Evolutionary conservation across 2,888 invertebrate species (phyloP).

Genomic region (Pantelozetes paolii): DNA sequence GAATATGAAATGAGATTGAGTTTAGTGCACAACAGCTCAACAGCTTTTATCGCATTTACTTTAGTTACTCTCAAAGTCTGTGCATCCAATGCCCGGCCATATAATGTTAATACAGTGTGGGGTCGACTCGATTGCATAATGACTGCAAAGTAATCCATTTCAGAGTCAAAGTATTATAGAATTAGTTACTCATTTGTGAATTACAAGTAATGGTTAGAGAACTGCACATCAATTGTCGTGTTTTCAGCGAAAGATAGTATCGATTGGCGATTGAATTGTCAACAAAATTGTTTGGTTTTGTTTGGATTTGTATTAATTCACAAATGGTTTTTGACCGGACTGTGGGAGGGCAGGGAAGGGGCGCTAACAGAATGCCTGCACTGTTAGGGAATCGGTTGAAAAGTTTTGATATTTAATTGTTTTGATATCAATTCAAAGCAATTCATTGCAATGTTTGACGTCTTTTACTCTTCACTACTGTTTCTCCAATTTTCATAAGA

Average conservation of each 20-base stretch:
- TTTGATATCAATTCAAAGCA: too few relatives aligned
- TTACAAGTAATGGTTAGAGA: conserved; percentile 10
- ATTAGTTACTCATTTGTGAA: conserved; percentile 2
- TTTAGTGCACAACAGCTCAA: neutral
- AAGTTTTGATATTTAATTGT: conserved; percentile 24
- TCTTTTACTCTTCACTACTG: conserved; percentile 12
- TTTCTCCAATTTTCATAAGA: conserved; percentile 19
- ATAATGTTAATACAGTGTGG: conserved; percentile 21
- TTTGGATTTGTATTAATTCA: conserved; percentile 7
- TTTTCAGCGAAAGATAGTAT: conserved; percentile 24
- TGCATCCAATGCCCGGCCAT: conserved; percentile 10
- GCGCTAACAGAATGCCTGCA: neutral
- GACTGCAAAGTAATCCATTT: neutral
- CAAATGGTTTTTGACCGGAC: neutral
- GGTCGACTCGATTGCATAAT: conserved; percentile 23
- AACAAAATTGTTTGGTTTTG: conserved; percentile 1
- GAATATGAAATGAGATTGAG: conserved; percentile 23
- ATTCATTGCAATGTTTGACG: conserved; percentile 8
- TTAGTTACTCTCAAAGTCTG: neutral
- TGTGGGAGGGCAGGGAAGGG: conserved; percentile 1
- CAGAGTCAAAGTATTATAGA: neutral
- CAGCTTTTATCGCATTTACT: conserved; percentile 27
- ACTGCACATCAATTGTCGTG: conserved; percentile 11
- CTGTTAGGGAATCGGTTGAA: conserved; percentile 12
- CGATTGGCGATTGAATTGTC: conserved; percentile 17